A percentile compares a stretch with the other conserved stretches of the same genome.
phyloP scores from a whole-genome alignment of 1,140 invertebrate genomes.

The Diploscapter pachys region DNA sequence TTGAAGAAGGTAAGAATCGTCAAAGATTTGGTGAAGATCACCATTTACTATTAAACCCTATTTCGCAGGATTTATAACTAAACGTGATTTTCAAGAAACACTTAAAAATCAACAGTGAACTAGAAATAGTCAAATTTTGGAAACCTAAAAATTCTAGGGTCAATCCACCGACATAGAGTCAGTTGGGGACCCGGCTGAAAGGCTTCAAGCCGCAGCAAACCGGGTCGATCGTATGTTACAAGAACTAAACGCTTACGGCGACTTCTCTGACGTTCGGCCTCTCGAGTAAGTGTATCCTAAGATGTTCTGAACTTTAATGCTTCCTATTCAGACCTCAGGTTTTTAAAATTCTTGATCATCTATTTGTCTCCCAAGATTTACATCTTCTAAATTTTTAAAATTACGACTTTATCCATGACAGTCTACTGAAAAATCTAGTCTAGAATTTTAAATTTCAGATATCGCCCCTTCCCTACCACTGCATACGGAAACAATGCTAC shows the following conservation, averaged over 20 bases:
- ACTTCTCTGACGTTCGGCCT: constrained; percentile 28
- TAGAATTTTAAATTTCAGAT: neutral
- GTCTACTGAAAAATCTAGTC: neutral
- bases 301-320: neutral
- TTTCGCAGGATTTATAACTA: no score
- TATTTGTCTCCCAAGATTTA: no score
- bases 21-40: neutral
- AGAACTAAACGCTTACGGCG: constrained; percentile 43
- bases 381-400: no score
- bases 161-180: constrained; percentile 9
- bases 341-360: no score
- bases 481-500: constrained; percentile 11
- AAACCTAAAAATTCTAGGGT: neutral
- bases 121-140: no score
- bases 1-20: constrained; percentile 6
- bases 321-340: no score
- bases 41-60: no score
- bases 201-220: constrained; percentile 46
- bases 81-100: no score
- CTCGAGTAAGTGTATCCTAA: constrained; percentile 8
- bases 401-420: neutral
- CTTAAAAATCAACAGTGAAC: no score
- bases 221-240: constrained; percentile 50
- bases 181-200: constrained; percentile 11
- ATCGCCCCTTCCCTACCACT: constrained; percentile 38